Base-by-base conservation (phyloP, 2,797 vertebrate genomes). In the Sebastolobus alascanus region DNA sequence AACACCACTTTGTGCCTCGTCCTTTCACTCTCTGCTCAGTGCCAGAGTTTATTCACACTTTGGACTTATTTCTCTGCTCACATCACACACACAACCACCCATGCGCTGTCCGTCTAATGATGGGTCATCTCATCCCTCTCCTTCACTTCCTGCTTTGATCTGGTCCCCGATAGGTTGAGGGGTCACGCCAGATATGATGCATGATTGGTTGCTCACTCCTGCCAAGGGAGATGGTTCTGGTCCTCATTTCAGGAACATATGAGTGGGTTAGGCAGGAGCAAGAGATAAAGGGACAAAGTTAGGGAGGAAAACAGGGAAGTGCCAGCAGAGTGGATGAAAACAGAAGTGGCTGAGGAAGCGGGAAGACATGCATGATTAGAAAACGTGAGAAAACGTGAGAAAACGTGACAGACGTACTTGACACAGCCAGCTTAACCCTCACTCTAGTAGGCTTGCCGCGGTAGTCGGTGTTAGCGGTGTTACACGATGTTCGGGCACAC, bases 141-240 rank as follows among this genome's bases (percentile, higher is more conserved):
- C 50, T 73, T 68, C 9, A 6, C 73, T 75, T 80, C 77, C 61
- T 74, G 65, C 90, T 93, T 93, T 94, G 84, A 92, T 92, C 78
- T 83, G 70, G 74, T 75, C 55, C 79, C 76, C 64, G 83, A 88
- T 79, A 89, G 88, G 87, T 88, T 82, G 25, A 54, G 68, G 80
- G 86, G 86, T 85, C 87, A 84, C 27, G 69, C 68, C 68, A 85
- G 75, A 77, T 79, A 83, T 74, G 87, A 84, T 52, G 72, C 55
- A 68, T 87, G 90, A 90, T 86, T 92, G 84, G 87, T 83, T 92
- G 89, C 88, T 89, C 89, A 88, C 77, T 80, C 60, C 84, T 58
- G 71, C 84, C 31, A 38, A 55, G 68, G 69, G 83, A 91, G 22
- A 85, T 67, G 76, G 66, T 73, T 80, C 22, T 31, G 31, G 68